phyloP scores from a whole-genome alignment of 2,797 vertebrate species.

The Australoheros facetus region DNA sequence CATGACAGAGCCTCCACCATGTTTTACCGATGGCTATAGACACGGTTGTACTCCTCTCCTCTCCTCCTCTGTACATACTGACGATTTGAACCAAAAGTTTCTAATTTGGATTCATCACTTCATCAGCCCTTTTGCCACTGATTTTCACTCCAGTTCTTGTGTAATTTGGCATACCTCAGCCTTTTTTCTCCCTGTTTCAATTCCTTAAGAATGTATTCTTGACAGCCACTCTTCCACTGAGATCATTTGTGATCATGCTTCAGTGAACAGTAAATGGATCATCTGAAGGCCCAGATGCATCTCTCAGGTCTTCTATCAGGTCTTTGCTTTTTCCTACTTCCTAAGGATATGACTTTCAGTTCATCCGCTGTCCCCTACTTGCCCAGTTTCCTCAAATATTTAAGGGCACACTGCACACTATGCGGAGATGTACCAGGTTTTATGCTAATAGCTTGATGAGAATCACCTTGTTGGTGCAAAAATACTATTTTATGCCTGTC shows the following conservation, averaged over 20 bases:
- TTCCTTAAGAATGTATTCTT: background rate
- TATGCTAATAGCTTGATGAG: background rate
- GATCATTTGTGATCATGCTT: background rate
- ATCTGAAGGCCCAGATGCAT: background rate
- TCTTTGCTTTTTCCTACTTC: background rate
- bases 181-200: background rate
- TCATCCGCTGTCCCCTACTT: background rate
- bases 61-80: background rate
- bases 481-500: background rate
- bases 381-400: accelerated
- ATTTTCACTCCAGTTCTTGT: background rate
- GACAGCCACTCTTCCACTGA: accelerated
- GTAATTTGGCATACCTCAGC: accelerated
- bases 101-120: background rate
- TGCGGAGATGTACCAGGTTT: background rate
- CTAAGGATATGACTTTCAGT: background rate
- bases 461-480: background rate
- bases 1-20: background rate
- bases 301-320: background rate
- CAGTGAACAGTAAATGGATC: background rate
- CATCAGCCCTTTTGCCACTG: background rate
- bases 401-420: accelerated
- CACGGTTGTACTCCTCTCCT: background rate
- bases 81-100: background rate
- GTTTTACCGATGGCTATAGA: background rate